Conservation (phyloP, 37 sponge, comb jelly and placozoan genomes). For the Geodia barretti region DNA sequence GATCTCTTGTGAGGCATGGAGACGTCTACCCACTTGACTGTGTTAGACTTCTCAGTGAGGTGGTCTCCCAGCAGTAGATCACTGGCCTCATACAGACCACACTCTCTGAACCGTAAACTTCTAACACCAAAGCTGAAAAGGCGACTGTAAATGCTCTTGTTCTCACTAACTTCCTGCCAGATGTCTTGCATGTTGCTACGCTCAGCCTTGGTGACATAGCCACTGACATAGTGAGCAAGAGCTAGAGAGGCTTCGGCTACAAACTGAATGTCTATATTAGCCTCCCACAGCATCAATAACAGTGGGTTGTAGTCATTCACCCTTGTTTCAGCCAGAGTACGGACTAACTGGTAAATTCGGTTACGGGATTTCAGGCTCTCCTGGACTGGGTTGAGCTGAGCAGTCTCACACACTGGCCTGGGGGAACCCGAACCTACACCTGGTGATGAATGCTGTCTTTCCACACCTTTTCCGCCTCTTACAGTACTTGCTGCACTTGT, state of each 20-base stretch:
- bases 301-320: conserved; percentile 70
- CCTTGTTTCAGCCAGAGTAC: conserved; percentile 17
- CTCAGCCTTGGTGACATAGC: conserved; percentile 69
- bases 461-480: no score
- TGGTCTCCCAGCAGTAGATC: conserved; percentile 61
- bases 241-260: conserved; percentile 49
- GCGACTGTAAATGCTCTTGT: conserved; percentile 17
- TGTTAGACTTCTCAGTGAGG: conserved; percentile 40
- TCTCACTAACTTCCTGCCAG: conserved; percentile 38
- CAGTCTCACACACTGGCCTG: conserved; percentile 10
- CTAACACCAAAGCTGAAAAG: conserved; percentile 46
- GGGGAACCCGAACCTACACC: conserved; percentile 57
- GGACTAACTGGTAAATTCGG: conserved; percentile 37
- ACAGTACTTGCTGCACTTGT: no score
- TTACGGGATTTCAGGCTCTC: conserved; percentile 31
- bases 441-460: conserved; percentile 41
- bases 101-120: conserved; percentile 30
- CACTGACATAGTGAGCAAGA: conserved; percentile 55
- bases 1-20: conserved; percentile 40
- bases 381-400: conserved; percentile 11
- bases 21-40: conserved; percentile 46
- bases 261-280: conserved; percentile 59
- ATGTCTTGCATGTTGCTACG: conserved; percentile 54
- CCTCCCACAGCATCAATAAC: conserved; percentile 56
- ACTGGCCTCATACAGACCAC: conserved; percentile 50